phyloP scores from a whole-genome alignment of 2,888 invertebrate species.

The Phragmatobia fuliginosa region DNA sequence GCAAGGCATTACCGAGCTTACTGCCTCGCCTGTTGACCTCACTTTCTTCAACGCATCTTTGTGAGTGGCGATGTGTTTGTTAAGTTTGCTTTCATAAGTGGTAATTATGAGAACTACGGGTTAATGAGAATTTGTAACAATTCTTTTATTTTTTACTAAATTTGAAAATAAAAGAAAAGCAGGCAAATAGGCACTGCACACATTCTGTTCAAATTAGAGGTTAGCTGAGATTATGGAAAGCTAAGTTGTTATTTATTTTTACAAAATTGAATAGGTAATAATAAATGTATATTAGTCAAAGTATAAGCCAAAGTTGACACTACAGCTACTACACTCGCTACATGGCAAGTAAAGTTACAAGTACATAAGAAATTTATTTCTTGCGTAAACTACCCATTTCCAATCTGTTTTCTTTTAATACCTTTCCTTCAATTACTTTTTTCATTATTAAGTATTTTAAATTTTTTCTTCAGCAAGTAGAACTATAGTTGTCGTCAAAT shows the following conservation, averaged over 20 bases:
- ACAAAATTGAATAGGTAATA: background rate
- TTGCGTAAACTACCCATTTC: no score
- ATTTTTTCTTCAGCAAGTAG: background rate
- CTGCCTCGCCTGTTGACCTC: constrained; percentile 45
- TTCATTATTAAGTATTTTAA: background rate
- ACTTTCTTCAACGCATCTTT: constrained; percentile 49
- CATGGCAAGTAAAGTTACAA: background rate
- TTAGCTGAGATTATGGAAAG: no score
- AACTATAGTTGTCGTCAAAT: no score
- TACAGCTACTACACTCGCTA: background rate
- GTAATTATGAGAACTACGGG: constrained; percentile 25
- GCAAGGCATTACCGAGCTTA: constrained; percentile 21
- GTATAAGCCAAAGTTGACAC: no score
- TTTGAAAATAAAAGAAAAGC: background rate
- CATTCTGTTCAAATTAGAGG: background rate
- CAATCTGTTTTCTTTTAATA: background rate
- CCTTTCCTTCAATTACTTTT: background rate
- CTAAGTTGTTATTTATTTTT: no score
- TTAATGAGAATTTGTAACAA: constrained; percentile 5
- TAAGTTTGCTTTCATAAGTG: constrained; percentile 26
- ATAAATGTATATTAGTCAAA: no score
- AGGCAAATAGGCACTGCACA: background rate
- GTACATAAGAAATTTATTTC: no score
- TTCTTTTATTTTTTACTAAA: background rate
- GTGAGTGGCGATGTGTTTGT: constrained; percentile 37